Evolutionary conservation across 2,888 invertebrate genomes (phyloP).

Genomic region (Megaustenia siamemsis): DNA sequence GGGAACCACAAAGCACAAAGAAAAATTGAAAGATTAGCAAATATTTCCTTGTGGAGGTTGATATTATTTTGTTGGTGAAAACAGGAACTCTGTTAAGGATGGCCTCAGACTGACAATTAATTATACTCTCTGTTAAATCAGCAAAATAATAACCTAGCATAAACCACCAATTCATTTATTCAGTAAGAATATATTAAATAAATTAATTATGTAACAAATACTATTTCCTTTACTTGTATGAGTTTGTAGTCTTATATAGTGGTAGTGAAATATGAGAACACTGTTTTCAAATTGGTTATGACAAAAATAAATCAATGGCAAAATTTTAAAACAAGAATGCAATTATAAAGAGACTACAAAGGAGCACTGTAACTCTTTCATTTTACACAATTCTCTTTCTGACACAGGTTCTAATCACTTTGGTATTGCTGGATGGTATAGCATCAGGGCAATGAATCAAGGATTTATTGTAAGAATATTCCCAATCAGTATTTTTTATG

Average conservation of each 20-base stretch:
- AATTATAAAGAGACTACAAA: neutral
- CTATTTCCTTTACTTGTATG: neutral
- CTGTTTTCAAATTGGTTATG: no score
- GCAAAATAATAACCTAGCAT: no score
- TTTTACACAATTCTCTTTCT: neutral
- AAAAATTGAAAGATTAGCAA: no score
- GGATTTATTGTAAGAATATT: conserved; percentile 60
- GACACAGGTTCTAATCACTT: conserved; percentile 82
- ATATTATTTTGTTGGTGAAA: no score
- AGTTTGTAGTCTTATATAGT: neutral
- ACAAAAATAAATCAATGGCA: neutral
- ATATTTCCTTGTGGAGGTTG: no score
- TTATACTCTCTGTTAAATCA: no score
- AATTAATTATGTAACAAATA: neutral
- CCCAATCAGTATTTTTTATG: no score
- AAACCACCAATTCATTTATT: no score
- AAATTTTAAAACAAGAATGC: neutral
- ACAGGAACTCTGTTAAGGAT: no score
- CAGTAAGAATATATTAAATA: neutral
- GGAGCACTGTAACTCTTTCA: no score
- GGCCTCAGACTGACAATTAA: no score
- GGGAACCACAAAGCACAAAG: no score
- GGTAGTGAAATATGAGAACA: neutral
- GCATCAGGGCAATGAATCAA: conserved; percentile 70
- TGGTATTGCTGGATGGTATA: conserved; percentile 78